Base-by-base conservation (phyloP, 2,888 invertebrate genomes). In the Panorpa germanica region DNA sequence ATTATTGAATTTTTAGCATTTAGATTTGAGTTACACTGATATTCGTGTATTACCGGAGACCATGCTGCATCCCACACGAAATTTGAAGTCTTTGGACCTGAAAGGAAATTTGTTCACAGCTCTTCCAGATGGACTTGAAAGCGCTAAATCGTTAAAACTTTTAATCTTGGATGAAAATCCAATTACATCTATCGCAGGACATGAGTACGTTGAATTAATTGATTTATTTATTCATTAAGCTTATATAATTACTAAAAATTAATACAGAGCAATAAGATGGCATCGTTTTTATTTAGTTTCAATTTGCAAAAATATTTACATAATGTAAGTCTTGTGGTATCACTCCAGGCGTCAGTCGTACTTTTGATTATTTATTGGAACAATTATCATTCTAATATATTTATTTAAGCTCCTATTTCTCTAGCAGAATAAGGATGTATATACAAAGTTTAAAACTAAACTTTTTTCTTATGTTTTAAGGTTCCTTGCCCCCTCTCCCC, bases 81-180 rank as follows among this genome's bases (percentile, higher is more conserved):
- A 63, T 38, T 48, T 86, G 31, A 63, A 64, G 37, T 60, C 54
- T 2, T 47, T 88, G 37, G 67, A 78, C 45, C 47, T 82, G 26
- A 67, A 68, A 15, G 68, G 69, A 38, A 81, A 81, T 49, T 45
- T 58, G 15, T 62, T 80, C 10, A 47, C 48, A 0, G 47, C 51
- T 1, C 48, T 76, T 1, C 81, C 81, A 0, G 49, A 53, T 5
- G 67, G 67, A 17, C 43, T 83, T 12, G 57, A 54, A 2, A 63
- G 67, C 33, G 64, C 70, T 0, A 59, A 59, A 32, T 61, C 61
- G 37, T 49, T 83, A 29, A 49, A 68, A 31, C 61, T 51, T 28
- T 49, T 83, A 7, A 65, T 65, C 31, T 47, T 83, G 13, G 71
- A 77, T 42, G 68, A 70, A 37, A 82, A 82, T 48, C 72, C 70